Percentiles rank a stretch among this genome's conserved stretches.
Evolutionary conservation across 2,888 invertebrate genomes (phyloP).

Genomic region (Eilema depressum): DNA sequence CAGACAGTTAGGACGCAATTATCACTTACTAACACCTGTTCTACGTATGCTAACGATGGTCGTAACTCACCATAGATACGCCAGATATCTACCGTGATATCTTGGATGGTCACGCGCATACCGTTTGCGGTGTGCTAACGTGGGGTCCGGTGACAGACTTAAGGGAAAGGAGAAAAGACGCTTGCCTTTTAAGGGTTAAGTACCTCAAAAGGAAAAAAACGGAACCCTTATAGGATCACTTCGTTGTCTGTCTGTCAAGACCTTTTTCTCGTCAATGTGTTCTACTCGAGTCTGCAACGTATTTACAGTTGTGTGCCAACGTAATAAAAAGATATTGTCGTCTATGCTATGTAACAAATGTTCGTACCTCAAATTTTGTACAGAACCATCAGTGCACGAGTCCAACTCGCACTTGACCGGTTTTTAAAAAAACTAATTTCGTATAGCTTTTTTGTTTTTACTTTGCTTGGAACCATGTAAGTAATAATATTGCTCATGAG

Average conservation of each 20-base stretch:
- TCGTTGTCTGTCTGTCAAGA: too few relatives aligned
- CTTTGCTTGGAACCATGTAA: not conserved
- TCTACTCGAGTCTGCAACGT: too few relatives aligned
- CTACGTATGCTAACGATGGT: slow-evolving; percentile 61
- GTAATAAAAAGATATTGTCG: too few relatives aligned
- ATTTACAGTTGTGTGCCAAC: too few relatives aligned
- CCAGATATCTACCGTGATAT: slow-evolving; percentile 42
- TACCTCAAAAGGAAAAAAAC: too few relatives aligned
- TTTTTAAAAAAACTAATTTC: slow-evolving; percentile 10
- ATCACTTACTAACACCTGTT: slow-evolving; percentile 72
- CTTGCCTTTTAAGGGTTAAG: too few relatives aligned
- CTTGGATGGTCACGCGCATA: slow-evolving; percentile 55
- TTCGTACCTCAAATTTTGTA: too few relatives aligned
- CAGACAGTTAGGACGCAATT: slow-evolving; percentile 66
- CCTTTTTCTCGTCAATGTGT: too few relatives aligned
- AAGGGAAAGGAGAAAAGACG: slow-evolving; percentile 33
- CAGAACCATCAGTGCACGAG: too few relatives aligned
- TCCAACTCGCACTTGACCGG: too few relatives aligned
- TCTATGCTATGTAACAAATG: too few relatives aligned
- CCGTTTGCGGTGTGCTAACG: slow-evolving; percentile 46
- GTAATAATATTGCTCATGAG: not conserved
- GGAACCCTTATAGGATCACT: too few relatives aligned
- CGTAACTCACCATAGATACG: slow-evolving; percentile 52
- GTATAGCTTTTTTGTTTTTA: not conserved
- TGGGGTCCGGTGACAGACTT: slow-evolving; percentile 57